Percentiles rank a stretch among this genome's conserved stretches.
These are phyloP conservation scores for Zhuqinia jingwanae DNA, from an alignment of 2,888 invertebrate genomes.

Conservation along the genomic window DNA sequence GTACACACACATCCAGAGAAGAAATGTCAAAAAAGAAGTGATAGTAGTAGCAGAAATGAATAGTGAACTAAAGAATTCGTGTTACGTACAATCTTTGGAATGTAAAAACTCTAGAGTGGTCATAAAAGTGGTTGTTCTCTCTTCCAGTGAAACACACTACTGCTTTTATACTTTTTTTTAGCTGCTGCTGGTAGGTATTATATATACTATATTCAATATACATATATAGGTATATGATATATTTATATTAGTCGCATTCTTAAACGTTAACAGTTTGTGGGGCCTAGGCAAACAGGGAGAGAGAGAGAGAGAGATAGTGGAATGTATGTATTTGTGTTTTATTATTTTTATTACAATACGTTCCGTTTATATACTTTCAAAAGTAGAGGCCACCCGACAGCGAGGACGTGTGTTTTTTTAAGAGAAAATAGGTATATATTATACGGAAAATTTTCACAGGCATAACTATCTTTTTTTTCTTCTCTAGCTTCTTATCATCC, in stretches of 20 bases:
- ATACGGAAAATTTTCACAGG: slow-evolving; percentile 49
- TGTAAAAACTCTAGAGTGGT: slow-evolving; percentile 63
- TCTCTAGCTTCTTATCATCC: slow-evolving; percentile 57
- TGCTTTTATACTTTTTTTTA: background rate
- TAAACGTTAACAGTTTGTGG: slow-evolving; percentile 25
- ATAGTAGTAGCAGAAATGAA: slow-evolving; percentile 37
- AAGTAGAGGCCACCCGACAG: slow-evolving; percentile 28
- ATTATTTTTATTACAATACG: background rate
- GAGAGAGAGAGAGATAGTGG: background rate
- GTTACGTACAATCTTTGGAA: slow-evolving; percentile 71
- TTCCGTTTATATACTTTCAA: background rate
- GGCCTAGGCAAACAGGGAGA: too few species aligned
- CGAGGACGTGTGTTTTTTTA: slow-evolving; percentile 22
- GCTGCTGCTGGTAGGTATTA: background rate
- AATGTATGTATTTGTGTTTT: slow-evolving; percentile 3
- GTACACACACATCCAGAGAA: slow-evolving; percentile 17
- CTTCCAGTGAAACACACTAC: slow-evolving; percentile 34
- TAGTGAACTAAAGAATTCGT: slow-evolving; percentile 59
- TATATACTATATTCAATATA: slow-evolving; percentile 2
- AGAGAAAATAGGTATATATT: slow-evolving; percentile 39
- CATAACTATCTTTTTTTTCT: slow-evolving; percentile 51
- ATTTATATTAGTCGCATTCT: too few species aligned
- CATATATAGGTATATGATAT: too few species aligned
- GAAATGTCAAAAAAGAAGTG: slow-evolving; percentile 31
- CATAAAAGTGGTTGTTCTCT: slow-evolving; percentile 73